A percentile compares a stretch with the other conserved stretches of the same genome.
phyloP scores from a whole-genome alignment of 1,140 invertebrate genomes.

The Zaprionus vittiger region DNA sequence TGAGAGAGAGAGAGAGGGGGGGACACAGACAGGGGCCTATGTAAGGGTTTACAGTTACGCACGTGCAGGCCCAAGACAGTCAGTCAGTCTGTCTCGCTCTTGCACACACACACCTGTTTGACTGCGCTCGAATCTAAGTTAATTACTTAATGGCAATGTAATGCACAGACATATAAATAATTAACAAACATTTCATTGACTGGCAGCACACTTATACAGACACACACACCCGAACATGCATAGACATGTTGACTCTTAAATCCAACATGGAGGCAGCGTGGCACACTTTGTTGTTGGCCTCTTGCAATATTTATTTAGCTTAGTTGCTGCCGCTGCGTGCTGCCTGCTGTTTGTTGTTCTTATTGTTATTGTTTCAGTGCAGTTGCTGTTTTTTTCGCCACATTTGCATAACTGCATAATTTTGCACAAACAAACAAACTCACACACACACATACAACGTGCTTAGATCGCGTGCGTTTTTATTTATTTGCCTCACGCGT shows the following conservation, averaged over 20 bases:
- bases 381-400: conserved; percentile 15
- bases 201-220: conserved; percentile 45
- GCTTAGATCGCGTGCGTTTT: conserved; percentile 20
- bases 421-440: conserved; percentile 32
- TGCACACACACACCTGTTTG: conserved; percentile 16
- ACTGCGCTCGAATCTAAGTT: conserved; percentile 62
- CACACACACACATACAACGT: conserved; percentile 13
- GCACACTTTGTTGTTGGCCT: conserved; percentile 40
- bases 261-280: conserved; percentile 41
- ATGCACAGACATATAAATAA: conserved; percentile 75
- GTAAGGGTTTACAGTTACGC: neutral
- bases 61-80: conserved; percentile 3
- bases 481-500: conserved; percentile 37
- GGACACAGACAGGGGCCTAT: neutral
- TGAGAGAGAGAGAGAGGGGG: conserved; percentile 17
- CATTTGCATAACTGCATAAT: conserved; percentile 71
- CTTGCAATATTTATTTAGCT: conserved; percentile 65
- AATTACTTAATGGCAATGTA: conserved; percentile 81
- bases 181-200: conserved; percentile 81
- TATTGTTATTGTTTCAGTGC: conserved; percentile 26
- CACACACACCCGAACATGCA: neutral
- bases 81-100: conserved; percentile 6
- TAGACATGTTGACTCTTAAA: conserved; percentile 45
- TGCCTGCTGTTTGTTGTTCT: conserved; percentile 17
- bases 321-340: conserved; percentile 10